A percentile compares a stretch with the other conserved stretches of the same genome.
Evolutionary conservation across 1,140 invertebrate genomes (phyloP).

Genomic region (Drosophila mayri): DNA sequence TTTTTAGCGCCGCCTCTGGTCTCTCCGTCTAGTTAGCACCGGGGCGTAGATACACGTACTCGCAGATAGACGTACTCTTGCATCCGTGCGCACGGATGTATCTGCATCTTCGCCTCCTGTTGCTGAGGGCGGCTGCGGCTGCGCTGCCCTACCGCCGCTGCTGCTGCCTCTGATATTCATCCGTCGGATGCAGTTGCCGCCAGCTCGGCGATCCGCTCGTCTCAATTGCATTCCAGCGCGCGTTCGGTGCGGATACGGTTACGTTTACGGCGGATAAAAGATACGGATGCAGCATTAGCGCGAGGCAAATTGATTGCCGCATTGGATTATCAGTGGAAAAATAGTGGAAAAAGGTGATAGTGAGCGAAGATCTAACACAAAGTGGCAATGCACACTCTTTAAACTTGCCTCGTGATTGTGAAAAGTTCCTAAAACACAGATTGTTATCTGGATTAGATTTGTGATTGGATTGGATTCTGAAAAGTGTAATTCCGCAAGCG

Average conservation of each 20-base stretch:
- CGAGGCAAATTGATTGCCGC: conserved; percentile 18
- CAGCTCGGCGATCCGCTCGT: conserved; percentile 44
- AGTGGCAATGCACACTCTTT: conserved; percentile 2
- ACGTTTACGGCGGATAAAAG: conserved; percentile 49
- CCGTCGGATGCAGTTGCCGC: conserved; percentile 47
- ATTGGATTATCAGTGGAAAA: conserved; percentile 72
- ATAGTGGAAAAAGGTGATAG: conserved; percentile 61
- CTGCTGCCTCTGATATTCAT: conserved; percentile 25
- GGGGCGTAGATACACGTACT: conserved; percentile 39
- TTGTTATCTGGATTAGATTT: conserved; percentile 8
- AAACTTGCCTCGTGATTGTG: conserved; percentile 16
- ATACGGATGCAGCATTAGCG: conserved; percentile 23
- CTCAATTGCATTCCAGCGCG: conserved; percentile 82
- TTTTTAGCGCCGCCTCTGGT: conserved; percentile 59
- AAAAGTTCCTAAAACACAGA: conserved; percentile 27
- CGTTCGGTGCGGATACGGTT: conserved; percentile 67
- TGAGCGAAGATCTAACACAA: background rate
- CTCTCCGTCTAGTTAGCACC: conserved; percentile 70
- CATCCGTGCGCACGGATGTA: conserved; percentile 29
- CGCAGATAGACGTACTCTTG: conserved; percentile 1
- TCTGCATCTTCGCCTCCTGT: conserved; percentile 45
- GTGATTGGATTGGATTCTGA: conserved; percentile 3
- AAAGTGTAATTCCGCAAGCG: background rate
- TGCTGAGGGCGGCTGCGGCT: conserved; percentile 67
- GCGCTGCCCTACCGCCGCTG: conserved; percentile 26